A percentile compares a stretch with the other conserved stretches of the same genome.
These are phyloP conservation scores for Spongilla lacustris DNA, from an alignment of 37 sponge, comb jelly and placozoan species.

Conservation along the genomic window DNA sequence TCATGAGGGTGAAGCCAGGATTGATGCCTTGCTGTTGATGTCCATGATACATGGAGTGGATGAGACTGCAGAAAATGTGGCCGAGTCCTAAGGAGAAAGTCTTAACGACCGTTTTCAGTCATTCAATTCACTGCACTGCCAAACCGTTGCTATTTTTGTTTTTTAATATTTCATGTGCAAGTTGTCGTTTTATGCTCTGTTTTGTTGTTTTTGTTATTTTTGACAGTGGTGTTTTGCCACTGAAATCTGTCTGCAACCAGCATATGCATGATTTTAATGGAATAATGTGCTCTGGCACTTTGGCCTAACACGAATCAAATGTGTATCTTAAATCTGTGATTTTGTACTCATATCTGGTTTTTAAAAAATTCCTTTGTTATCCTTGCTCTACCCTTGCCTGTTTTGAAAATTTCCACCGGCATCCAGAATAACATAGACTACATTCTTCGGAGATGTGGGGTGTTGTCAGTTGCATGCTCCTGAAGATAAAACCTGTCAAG, in stretches of 20 bases:
- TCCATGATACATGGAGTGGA: conserved; percentile 82
- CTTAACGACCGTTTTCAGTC: not conserved
- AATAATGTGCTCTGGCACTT: not conserved
- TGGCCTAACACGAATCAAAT: no score
- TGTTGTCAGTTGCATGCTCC: no score
- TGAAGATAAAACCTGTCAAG: no score
- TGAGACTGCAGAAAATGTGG: conserved; percentile 14
- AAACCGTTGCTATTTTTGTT: not conserved
- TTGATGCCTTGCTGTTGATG: conserved; percentile 93
- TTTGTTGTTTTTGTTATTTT: not conserved
- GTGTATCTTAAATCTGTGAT: no score
- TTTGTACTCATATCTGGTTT: no score
- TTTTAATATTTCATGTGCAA: not conserved
- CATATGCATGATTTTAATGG: not conserved
- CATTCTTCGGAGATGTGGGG: not conserved
- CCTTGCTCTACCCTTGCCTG: not conserved
- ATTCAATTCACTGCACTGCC: conserved; percentile 4
- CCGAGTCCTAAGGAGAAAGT: not conserved
- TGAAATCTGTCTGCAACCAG: not conserved
- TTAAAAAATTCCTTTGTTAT: no score
- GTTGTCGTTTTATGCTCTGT: conserved; percentile 3
- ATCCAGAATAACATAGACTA: not conserved
- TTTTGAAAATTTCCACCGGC: not conserved
- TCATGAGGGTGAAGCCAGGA: conserved; percentile 89
- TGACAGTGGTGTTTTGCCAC: not conserved